Evolutionary conservation across 2,888 invertebrate species (phyloP).

Genomic region (Smittia sp.): DNA sequence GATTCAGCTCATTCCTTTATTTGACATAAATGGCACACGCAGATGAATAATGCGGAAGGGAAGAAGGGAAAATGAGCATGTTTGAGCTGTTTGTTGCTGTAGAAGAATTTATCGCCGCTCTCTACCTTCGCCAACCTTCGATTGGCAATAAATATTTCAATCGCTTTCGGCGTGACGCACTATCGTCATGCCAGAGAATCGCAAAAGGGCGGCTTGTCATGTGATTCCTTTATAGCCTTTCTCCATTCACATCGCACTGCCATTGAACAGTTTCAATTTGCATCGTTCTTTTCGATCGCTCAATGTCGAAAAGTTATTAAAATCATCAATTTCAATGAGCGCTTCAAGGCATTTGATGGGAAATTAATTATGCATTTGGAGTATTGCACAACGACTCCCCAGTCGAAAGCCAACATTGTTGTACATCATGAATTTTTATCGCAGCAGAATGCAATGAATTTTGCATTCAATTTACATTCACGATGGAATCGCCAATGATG

Average conservation of each 20-base stretch:
- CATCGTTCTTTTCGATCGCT: background rate
- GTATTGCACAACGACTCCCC: background rate
- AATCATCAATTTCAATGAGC: background rate
- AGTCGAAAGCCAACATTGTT: background rate
- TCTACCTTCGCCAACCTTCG: slow-evolving; percentile 16
- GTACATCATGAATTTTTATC: slow-evolving; percentile 7
- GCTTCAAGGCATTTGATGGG: slow-evolving; percentile 6
- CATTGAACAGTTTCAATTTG: background rate
- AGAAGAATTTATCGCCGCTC: background rate
- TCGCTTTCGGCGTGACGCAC: slow-evolving; percentile 14
- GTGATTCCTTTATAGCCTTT: too few species aligned
- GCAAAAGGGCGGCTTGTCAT: background rate
- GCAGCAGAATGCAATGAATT: background rate
- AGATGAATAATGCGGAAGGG: slow-evolving; percentile 13
- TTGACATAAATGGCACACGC: slow-evolving; percentile 33
- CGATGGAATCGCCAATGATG: background rate
- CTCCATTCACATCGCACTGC: background rate
- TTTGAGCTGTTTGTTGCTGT: background rate
- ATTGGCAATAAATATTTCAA: slow-evolving; percentile 23
- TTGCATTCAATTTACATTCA: slow-evolving; percentile 1
- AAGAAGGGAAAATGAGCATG: background rate
- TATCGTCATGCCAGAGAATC: background rate
- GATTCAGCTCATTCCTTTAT: slow-evolving; percentile 26
- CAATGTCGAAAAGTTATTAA: background rate
- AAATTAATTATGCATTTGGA: slow-evolving; percentile 4